These are phyloP conservation scores for Vollenhovia emeryi DNA, from an alignment of 1,140 invertebrate species.

Conservation along the genomic window DNA sequence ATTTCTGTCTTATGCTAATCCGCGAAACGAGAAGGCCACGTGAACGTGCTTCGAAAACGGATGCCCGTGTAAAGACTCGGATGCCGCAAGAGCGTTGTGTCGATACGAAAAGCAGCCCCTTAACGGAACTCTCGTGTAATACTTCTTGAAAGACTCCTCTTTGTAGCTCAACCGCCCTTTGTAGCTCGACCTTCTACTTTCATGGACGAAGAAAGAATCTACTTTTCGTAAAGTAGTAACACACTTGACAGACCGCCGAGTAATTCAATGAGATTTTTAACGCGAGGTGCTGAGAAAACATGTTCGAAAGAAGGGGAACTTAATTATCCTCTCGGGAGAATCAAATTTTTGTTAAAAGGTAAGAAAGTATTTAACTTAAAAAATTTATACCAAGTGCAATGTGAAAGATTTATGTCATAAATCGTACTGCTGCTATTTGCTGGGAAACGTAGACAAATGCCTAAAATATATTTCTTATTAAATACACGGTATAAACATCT, in stretches of 20 bases:
- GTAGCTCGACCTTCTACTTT: conserved; percentile 22
- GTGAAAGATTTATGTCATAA: neutral
- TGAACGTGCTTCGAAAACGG: conserved; percentile 8
- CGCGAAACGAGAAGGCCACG: neutral
- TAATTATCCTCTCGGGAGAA: neutral
- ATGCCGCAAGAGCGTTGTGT: neutral
- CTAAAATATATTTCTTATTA: neutral
- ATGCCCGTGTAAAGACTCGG: neutral
- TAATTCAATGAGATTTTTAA: conserved; percentile 34
- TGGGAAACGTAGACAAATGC: neutral
- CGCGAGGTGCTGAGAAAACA: neutral
- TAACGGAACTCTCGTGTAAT: neutral
- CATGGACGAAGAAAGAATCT: conserved; percentile 18
- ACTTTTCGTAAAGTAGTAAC: conserved; percentile 24
- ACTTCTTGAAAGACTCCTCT: neutral
- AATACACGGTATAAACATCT: neutral
- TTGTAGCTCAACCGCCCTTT: conserved; percentile 18
- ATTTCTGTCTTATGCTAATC: conserved; percentile 46
- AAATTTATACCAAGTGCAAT: neutral
- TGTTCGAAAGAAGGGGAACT: neutral
- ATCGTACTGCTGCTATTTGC: neutral
- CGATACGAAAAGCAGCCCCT: conserved; percentile 1
- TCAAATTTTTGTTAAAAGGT: neutral
- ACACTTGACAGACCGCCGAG: conserved; percentile 5
- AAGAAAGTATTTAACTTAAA: neutral